These are phyloP conservation scores for Anguilla rostrata DNA, from an alignment of 2,113 vertebrate genomes.

Conservation along the genomic window DNA sequence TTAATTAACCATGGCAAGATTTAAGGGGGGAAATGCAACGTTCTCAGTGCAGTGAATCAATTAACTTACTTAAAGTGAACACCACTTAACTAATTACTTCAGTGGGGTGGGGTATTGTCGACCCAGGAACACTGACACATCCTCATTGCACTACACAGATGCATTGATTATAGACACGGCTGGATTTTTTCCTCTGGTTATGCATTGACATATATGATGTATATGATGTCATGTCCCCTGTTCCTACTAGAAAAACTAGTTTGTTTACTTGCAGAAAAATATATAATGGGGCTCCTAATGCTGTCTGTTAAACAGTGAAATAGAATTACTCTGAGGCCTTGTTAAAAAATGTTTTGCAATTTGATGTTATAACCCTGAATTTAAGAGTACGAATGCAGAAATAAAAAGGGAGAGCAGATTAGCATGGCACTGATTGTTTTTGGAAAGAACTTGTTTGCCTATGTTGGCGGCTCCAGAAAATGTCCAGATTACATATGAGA, in stretches of 20 bases:
- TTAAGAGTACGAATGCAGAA: too few species aligned
- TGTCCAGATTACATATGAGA: background rate
- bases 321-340: background rate
- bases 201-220: background rate
- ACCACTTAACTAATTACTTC: conserved; percentile 21
- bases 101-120: background rate
- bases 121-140: background rate
- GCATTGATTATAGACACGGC: background rate
- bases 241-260: background rate
- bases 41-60: conserved; percentile 31
- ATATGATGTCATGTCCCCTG: background rate
- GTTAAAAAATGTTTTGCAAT: background rate
- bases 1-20: conserved; percentile 24
- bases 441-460: background rate
- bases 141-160: background rate
- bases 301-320: background rate
- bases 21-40: conserved; percentile 24
- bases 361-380: background rate
- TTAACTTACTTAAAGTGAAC: conserved; percentile 5
- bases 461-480: background rate
- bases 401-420: background rate
- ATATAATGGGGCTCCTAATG: background rate
- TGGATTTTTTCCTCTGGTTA: background rate
- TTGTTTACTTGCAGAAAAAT: background rate
- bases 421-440: background rate